These are phyloP conservation scores for Pandemis cinnamomeana DNA, from an alignment of 2,888 invertebrate species.

Conservation along the genomic window DNA sequence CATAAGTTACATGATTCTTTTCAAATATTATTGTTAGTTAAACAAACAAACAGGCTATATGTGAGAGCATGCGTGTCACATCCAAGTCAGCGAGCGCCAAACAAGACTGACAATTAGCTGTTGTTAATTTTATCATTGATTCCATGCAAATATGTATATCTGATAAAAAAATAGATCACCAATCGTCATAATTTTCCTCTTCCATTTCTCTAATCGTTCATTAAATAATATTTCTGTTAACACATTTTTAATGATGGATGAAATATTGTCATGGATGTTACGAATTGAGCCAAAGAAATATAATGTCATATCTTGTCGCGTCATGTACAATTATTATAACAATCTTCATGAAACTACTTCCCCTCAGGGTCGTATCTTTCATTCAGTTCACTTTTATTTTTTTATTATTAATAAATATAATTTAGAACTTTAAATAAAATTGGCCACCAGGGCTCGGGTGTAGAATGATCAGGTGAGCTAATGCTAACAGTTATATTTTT, in stretches of 20 bases:
- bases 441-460: background rate
- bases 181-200: no score
- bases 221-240: background rate
- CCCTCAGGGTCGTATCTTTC: background rate
- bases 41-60: no score
- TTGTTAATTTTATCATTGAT: no score
- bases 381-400: background rate
- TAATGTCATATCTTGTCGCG: background rate
- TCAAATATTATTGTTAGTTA: no score
- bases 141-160: no score
- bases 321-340: background rate
- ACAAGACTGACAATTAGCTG: background rate
- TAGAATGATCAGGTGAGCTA: background rate
- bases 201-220: no score
- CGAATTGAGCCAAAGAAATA: conserved; percentile 6
- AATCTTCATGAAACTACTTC: background rate
- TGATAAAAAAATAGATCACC: no score
- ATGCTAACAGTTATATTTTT: no score
- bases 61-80: no score
- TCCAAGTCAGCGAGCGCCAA: background rate
- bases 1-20: no score
- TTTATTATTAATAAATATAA: background rate
- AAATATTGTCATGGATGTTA: conserved; percentile 11
- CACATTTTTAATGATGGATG: background rate
- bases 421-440: background rate